Evolutionary conservation across 2,797 vertebrate species (phyloP), one percentile per base, ranked within the genome.

Genomic region (Nothura maculosa): DNA sequence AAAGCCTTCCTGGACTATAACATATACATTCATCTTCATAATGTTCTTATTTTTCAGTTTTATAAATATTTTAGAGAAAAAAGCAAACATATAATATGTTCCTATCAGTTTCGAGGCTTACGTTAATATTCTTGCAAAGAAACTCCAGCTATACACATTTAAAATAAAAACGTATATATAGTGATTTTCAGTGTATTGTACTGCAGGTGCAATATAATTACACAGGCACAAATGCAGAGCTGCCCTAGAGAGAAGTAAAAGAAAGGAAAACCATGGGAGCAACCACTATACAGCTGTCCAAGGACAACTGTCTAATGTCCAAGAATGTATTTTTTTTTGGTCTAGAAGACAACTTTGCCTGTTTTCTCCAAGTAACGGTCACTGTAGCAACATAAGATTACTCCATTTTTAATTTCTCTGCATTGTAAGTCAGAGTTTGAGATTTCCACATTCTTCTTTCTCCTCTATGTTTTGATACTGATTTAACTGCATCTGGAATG

Each of bases 81-180:
- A 25, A 0, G 0, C 3, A 42, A 77, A 40, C 32, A 15, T 18
- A 24, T 58, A 47, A 10, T 40, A 66, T 20, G 8, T 48, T 87
- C 27, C 54, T 85, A 80, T 21, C 12, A 47, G n/a, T 62, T 85
- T 63, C 42, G 93, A 5, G 43, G 55, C 8, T 78, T 50, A 66
- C 21, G 4, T 50, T 83, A 78, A 81, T 43, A n/a, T 11, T 77
- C 36, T 64, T n/a, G 67, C 18, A 22, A 79, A 34, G 62, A 78
- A 92, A 79, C 36, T 69, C 27, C 38, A 81, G 80, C 36, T 78
- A 67, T 1, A 12, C 55, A 90, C 27, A 54, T 10, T 48, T 75
- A 45, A 60, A 88, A 11, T 54, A 19, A 80, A 77, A 43, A 87
- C 0, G 0, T 17, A 83, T 6, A 27, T 60, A 58, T 13, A 83